Evolutionary conservation across 2,797 vertebrate genomes (phyloP).

Genomic region (Calcarius lapponicus): DNA sequence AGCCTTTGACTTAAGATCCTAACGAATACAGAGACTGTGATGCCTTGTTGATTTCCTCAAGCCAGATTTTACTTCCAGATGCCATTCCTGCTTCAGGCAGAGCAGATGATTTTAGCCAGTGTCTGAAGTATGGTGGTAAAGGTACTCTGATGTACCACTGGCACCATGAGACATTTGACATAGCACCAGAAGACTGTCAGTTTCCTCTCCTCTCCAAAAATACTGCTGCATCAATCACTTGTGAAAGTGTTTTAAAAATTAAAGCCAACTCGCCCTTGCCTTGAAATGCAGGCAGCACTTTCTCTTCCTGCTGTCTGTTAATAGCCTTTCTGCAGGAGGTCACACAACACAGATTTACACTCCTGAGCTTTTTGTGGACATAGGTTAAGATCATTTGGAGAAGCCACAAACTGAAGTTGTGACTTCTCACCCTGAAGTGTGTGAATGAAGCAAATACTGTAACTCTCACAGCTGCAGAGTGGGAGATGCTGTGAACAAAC

Average conservation of each 20-base stretch:
- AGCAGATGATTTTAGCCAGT: background rate
- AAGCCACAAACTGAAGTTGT: background rate
- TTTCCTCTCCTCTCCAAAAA: slow-evolving; percentile 9
- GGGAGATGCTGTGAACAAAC: background rate
- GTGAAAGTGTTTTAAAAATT: slow-evolving; percentile 7
- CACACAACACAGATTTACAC: background rate
- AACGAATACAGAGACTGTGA: background rate
- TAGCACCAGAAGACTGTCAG: background rate
- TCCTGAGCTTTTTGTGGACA: background rate
- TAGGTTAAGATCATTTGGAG: background rate
- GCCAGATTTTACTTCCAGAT: background rate
- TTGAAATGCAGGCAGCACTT: background rate
- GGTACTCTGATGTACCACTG: background rate
- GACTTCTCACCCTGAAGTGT: background rate
- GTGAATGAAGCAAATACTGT: background rate
- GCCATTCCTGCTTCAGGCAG: background rate
- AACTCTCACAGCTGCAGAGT: background rate
- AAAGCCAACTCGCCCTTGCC: background rate
- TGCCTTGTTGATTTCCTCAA: background rate
- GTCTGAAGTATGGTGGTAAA: background rate
- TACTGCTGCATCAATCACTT: background rate
- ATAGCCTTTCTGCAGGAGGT: background rate
- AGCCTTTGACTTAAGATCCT: background rate
- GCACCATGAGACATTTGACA: background rate
- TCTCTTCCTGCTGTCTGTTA: background rate